Conservation (phyloP, 2,113 vertebrate species). For the Microtus ochrogaster region DNA sequence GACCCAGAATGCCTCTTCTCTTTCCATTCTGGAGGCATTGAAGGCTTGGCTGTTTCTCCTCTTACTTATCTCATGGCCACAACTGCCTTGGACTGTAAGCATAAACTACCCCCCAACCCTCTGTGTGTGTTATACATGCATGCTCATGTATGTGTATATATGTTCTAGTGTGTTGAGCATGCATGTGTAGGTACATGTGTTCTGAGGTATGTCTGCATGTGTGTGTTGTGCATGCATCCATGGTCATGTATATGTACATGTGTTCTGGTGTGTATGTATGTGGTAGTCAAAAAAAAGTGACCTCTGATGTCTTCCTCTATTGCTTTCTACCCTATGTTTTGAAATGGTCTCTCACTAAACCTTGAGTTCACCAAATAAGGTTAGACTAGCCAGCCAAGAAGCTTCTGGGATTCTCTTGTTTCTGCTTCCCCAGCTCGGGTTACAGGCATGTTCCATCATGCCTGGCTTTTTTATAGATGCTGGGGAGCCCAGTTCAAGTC, state of each 20-base stretch:
- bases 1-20: constrained; percentile 93
- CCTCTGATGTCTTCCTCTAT: neutral
- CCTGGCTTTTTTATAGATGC: neutral
- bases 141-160: neutral
- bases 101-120: neutral
- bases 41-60: constrained; percentile 90
- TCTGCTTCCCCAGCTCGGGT: neutral
- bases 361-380: neutral
- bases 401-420: neutral
- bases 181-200: neutral
- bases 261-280: neutral
- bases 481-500: neutral
- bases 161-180: neutral
- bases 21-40: constrained; percentile 92
- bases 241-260: neutral
- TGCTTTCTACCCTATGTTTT: neutral
- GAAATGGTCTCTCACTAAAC: neutral
- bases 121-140: neutral
- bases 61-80: constrained; percentile 94
- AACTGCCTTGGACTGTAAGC: constrained; percentile 92
- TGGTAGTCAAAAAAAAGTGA: neutral
- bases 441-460: neutral
- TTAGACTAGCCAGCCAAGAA: neutral
- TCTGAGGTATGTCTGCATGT: neutral
- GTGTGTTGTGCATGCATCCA: no score